Base-by-base conservation (phyloP, 2,113 vertebrate genomes). In the Ancistrus triradiatus region DNA sequence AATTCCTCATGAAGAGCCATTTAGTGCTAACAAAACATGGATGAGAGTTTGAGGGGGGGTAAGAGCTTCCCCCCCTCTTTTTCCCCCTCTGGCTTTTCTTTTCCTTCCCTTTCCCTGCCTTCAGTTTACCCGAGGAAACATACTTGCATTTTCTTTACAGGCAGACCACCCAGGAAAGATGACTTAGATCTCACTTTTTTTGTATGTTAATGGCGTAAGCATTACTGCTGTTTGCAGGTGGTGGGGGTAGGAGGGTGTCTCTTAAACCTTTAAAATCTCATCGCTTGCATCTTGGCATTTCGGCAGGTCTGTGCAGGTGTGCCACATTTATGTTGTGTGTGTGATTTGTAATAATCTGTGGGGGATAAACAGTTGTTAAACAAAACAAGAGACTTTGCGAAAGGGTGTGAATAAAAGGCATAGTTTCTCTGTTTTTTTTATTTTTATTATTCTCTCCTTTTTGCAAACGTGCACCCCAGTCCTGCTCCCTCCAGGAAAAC, bases 81-180 rank as follows among this genome's bases (percentile, higher is more conserved):
- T 15, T 11, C 7, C 52, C 13, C 48, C 28, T 5, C 10, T 25
- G n/a, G n/a, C n/a, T n/a, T n/a, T n/a, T 48, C 19, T 66, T 42
- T 25, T 53, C 15, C 35, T n/a, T 38, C 19, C 11, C 46, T 31
- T 59, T 72, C 73, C n/a, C n/a, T n/a, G n/a, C n/a, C n/a, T n/a
- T n/a, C n/a, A n/a, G n/a, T n/a, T n/a, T n/a, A 81, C 86, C 85
- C 80, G 53, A 74, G 81, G 83, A 84, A 82, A 82, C 81, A 78
- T 80, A 76, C 80, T 82, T 77, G 72, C 73, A 83, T 88, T 87
- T 87, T 88, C 85, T 86, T 80, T 73, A 65, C 78, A 77, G 77
- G 68, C 80, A 77, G 86, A 88, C 86, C 88, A 88, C 86, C 86
- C 86, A 87, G 81, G 84, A 83, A 82, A 82, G 72, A 80, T 82